Evolutionary conservation across 2,113 vertebrate species (phyloP).

Genomic region (Diphyllodes magnificus): DNA sequence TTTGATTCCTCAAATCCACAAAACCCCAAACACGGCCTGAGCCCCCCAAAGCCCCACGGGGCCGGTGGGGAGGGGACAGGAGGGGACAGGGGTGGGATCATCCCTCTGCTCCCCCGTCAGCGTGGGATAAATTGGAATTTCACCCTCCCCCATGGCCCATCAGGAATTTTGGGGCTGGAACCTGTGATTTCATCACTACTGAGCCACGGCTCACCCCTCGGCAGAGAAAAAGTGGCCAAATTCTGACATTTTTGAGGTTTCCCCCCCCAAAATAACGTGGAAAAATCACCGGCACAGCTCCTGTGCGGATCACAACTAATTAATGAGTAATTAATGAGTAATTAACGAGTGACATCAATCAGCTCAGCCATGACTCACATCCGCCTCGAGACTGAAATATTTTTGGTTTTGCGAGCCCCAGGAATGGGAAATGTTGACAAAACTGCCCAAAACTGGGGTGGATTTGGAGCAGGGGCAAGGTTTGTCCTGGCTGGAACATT

Average conservation of each 20-base stretch:
- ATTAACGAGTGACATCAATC: background rate
- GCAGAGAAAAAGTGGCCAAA: background rate
- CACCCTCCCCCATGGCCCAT: too few relatives aligned
- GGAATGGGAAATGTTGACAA: background rate
- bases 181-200: too few relatives aligned
- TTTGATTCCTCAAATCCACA: too few relatives aligned
- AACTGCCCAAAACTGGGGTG: fast-evolving
- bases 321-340: background rate
- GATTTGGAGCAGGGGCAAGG: background rate
- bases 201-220: too few relatives aligned
- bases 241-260: background rate
- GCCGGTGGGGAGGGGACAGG: too few relatives aligned
- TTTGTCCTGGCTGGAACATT: fast-evolving
- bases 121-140: too few relatives aligned
- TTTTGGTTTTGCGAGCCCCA: background rate
- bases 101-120: too few relatives aligned
- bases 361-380: background rate
- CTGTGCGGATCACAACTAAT: background rate
- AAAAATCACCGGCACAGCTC: background rate
- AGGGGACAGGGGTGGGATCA: too few relatives aligned
- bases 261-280: background rate
- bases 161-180: too few relatives aligned
- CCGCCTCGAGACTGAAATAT: too few relatives aligned
- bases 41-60: too few relatives aligned
- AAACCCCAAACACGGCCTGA: too few relatives aligned